Base-by-base conservation (phyloP, 2,888 invertebrate genomes). In the Acleris cristana region DNA sequence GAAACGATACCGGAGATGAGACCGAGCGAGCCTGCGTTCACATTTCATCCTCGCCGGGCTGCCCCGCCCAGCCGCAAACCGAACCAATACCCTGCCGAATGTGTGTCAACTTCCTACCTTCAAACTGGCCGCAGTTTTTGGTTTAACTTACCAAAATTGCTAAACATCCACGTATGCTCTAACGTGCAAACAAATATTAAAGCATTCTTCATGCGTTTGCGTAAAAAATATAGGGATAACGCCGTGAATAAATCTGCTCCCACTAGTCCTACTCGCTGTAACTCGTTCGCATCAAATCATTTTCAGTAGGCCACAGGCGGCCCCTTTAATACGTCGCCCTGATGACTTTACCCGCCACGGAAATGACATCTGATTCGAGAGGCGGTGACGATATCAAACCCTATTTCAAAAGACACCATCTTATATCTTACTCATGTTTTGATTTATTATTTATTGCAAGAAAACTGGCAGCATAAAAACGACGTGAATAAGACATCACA, bases 1-100 rank as follows among this genome's bases (percentile, higher is more conserved):
- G 85, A 84, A 88, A 86, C 83, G 84, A 85, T 84, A 85, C 85
- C 85, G 87, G 86, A 87, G 87, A 87, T 87, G 85, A 84, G 79
- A 77, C 74, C 74, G 77, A 76, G 79, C 72, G 71, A 73, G 76
- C 77, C 74, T 76, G 75, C 79, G 71, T 77, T 79, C 82, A 76
- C 79, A 79, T 83, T 82, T 75, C 79, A 77, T 79, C 76, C 71
- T 72, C 74, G 70, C 73, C 62, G 62, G 51, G 58, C 65, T 71
- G 73, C 74, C 72, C 72, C 71, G 67, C 65, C 67, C 58, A 68
- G 69, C 72, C 69, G 69, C 71, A 67, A 69, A 63, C 61, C 64
- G 73, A 64, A 65, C 53, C 45, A 34, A 62, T 65, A 69, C 60
- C 65, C 52, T 48, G 34, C 53, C 54, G 53, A 69, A 70, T 49